Percentiles rank a stretch among this genome's conserved stretches.
These are phyloP conservation scores for Saccopteryx leptura DNA, from an alignment of 2,113 vertebrate species.

Conservation along the genomic window DNA sequence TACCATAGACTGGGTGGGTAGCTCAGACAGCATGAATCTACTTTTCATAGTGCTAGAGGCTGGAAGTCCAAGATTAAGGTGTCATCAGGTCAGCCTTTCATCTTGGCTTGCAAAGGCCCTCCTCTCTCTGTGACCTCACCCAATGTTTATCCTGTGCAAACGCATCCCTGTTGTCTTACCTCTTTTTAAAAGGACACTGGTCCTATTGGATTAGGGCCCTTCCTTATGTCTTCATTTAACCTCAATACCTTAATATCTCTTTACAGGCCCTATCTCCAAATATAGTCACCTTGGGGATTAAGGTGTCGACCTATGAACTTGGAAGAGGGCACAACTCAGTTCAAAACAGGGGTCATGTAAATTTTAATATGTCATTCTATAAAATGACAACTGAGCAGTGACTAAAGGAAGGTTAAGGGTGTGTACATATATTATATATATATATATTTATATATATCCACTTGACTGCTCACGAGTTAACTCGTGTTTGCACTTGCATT, in stretches of 20 bases:
- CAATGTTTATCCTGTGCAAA: neutral
- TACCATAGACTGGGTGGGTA: neutral
- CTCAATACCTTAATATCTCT: neutral
- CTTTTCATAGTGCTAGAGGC: neutral
- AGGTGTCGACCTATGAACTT: neutral
- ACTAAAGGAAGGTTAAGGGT: neutral
- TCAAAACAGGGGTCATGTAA: neutral
- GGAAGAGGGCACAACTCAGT: neutral
- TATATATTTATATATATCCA: too few species aligned
- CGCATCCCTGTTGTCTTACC: neutral
- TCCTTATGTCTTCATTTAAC: neutral
- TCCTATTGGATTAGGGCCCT: neutral
- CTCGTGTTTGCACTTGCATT: too few species aligned
- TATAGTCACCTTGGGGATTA: neutral
- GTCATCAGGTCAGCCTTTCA: neutral
- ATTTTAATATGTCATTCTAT: neutral
- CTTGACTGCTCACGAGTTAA: too few species aligned
- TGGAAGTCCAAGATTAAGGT: neutral
- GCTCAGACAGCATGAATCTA: neutral
- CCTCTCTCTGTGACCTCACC: neutral
- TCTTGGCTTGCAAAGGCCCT: neutral
- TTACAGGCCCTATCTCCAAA: neutral
- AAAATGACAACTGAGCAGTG: neutral
- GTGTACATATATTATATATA: too few species aligned
- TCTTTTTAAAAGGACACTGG: neutral